These are phyloP conservation scores for Neuroterus valhalla DNA, from an alignment of 1,140 invertebrate genomes.

Conservation along the genomic window DNA sequence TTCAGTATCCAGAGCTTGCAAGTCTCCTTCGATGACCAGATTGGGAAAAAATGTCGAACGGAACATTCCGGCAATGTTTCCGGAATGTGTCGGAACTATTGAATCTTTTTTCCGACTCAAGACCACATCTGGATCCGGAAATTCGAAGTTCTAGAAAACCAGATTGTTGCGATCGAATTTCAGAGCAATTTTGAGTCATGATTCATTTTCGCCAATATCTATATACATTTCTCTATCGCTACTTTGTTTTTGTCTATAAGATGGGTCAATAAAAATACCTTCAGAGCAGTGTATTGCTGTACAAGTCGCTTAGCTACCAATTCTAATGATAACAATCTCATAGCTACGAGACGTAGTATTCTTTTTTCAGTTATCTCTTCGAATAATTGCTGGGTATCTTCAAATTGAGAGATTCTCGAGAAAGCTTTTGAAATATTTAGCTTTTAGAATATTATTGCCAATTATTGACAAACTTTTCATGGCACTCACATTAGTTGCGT, in stretches of 20 bases:
- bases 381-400: slow-evolving; percentile 36
- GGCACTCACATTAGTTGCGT: no score
- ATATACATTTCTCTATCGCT: not conserved
- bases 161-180: not conserved
- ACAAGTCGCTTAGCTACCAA: not conserved
- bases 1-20: not conserved
- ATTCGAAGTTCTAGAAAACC: not conserved
- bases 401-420: slow-evolving; percentile 48
- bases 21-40: not conserved
- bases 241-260: not conserved
- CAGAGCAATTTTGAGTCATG: not conserved
- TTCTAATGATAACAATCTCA: not conserved
- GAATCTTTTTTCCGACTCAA: not conserved
- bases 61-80: slow-evolving; percentile 43
- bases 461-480: not conserved
- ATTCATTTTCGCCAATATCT: not conserved
- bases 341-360: not conserved
- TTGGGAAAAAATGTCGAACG: slow-evolving; percentile 27
- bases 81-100: not conserved
- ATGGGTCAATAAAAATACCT: not conserved
- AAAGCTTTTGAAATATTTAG: slow-evolving; percentile 56
- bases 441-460: slow-evolving; percentile 48
- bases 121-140: not conserved
- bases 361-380: not conserved
- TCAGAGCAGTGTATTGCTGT: not conserved